These are phyloP conservation scores for Ranitomeya variabilis DNA, from an alignment of 2,113 vertebrate species.

Conservation along the genomic window DNA sequence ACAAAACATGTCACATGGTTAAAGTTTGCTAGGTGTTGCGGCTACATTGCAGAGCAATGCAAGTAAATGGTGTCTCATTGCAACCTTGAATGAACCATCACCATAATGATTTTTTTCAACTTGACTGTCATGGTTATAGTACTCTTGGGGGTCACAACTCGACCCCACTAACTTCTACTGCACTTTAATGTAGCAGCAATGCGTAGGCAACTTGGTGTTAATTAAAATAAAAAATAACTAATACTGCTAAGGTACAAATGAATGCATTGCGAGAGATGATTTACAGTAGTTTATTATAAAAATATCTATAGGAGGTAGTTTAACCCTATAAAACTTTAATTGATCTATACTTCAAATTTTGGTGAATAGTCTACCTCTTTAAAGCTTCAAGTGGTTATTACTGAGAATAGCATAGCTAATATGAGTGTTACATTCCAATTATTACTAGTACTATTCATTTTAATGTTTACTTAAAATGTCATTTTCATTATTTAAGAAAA, in stretches of 20 bases:
- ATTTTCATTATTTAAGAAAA: constrained; percentile 49
- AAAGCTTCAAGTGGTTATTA: background rate
- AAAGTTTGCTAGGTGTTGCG: no score
- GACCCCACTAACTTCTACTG: no score
- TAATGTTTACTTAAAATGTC: constrained; percentile 44
- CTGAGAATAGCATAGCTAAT: background rate
- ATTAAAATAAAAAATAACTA: background rate
- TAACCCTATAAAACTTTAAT: background rate
- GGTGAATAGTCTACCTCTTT: background rate
- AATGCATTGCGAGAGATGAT: background rate
- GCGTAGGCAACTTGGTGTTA: no score
- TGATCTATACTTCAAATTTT: background rate
- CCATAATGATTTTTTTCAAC: no score
- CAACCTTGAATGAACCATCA: background rate
- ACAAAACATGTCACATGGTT: no score
- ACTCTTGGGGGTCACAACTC: no score
- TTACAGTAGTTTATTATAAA: no score
- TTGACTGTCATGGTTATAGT: no score
- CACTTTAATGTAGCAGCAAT: no score
- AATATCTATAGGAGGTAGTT: background rate
- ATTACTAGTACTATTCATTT: constrained; percentile 36
- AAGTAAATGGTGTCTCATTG: background rate
- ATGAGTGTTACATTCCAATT: constrained; percentile 14
- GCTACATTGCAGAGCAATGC: no score
- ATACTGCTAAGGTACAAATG: background rate